Percentiles rank a stretch among this genome's conserved stretches.
Conservation (phyloP, 2,797 vertebrate species). For the Cyprinella venusta region DNA sequence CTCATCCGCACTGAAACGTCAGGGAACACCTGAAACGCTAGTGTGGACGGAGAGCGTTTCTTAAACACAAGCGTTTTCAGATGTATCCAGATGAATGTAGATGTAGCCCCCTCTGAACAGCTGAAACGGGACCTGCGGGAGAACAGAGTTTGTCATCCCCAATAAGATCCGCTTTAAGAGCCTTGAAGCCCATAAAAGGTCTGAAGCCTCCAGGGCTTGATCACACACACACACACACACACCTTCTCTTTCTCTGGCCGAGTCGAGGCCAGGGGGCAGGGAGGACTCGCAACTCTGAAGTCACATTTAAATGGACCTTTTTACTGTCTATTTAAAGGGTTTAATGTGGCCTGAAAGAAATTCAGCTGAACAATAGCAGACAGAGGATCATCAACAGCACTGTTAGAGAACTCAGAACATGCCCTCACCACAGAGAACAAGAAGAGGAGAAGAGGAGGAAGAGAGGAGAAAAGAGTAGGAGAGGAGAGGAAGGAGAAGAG, state of each 20-base stretch:
- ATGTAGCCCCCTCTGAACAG: not conserved
- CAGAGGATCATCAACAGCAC: slow-evolving; percentile 69
- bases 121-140: not conserved
- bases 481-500: too few relatives aligned
- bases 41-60: too few relatives aligned
- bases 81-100: too few relatives aligned
- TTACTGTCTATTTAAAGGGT: slow-evolving; percentile 64
- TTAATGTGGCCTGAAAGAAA: slow-evolving; percentile 66
- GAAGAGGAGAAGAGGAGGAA: not conserved
- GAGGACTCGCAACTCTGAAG: slow-evolving; percentile 66
- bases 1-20: too few relatives aligned
- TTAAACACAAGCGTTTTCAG: too few relatives aligned
- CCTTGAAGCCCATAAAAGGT: slow-evolving; percentile 46
- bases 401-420: slow-evolving; percentile 68
- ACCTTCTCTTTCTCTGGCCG: slow-evolving; percentile 47
- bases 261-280: slow-evolving; percentile 54
- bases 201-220: slow-evolving; percentile 48
- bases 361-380: slow-evolving; percentile 63
- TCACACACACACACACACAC: slow-evolving; percentile 8
- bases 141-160: slow-evolving; percentile 12
- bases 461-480: accelerated
- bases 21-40: too few relatives aligned
- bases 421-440: slow-evolving; percentile 8
- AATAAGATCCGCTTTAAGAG: slow-evolving; percentile 27
- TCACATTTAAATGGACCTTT: slow-evolving; percentile 75